Base-by-base conservation (phyloP, 2,113 vertebrate genomes). In the Istiophorus platypterus region DNA sequence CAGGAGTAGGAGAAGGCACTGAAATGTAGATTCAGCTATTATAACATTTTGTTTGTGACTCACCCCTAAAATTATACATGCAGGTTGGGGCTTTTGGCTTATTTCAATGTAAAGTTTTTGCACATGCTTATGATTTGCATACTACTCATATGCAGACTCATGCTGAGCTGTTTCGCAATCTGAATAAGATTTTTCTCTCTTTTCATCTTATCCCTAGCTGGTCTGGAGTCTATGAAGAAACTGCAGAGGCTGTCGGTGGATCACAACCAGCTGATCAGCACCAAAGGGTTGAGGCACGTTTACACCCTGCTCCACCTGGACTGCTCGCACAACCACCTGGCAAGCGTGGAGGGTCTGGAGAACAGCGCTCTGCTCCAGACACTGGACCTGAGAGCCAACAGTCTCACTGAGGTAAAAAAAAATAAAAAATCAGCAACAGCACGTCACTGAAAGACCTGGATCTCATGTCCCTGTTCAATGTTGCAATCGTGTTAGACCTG, bases 251-350 rank as follows among this genome's bases (percentile, higher is more conserved):
- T 99, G 87, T 91, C 89, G 59, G n/a, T 99, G 80, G 95, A 96
- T 86, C 97, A 99, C 84, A 99, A 99, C 94, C 96, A 96, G 47
- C 92, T 99, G 90, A 97, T 98, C 87, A 97, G 94, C 85, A 97
- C 96, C 6, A 96, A 91, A 94, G 97, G 97, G 5, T 95, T 99
- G 84, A 94, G 85, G 84, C 93, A 96, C 49, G 82, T 87, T 2
- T 95, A 92, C 71, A 95, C 95, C 10, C 92, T 99, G 2, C 87
- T 97, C 41, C 91, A 97, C 86, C 89, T 99, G 74, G 96, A 97
- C 91, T 98, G 96, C 78, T 97, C 97, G 7, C 93, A 97, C 92
- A 99, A 99, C 93, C 94, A 98, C 88, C 96, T 99, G 71, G 92
- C 88, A 24, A 72, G 86, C 3, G 69, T 97, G 74, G 96, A 97